Conservation (phyloP, 2,888 invertebrate genomes). For the Chironomus riparius region DNA sequence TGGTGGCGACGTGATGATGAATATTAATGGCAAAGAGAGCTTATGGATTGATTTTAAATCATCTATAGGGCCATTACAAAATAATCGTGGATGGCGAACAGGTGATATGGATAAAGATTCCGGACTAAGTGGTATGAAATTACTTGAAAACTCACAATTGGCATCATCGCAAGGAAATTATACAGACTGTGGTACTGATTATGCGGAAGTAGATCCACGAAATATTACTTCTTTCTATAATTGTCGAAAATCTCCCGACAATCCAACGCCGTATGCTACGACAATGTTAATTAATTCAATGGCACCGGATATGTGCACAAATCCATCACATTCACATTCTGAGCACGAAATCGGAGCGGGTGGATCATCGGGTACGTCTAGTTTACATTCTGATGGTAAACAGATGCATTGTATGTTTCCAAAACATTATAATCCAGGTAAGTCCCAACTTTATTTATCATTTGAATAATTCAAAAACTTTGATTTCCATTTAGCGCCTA, state of each 20-base stretch:
- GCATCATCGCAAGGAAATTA: constrained; percentile 38
- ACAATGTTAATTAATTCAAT: constrained; percentile 54
- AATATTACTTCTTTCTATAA: constrained; percentile 64
- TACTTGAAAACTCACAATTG: constrained; percentile 46
- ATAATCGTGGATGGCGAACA: constrained; percentile 52
- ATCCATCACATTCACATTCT: constrained; percentile 36
- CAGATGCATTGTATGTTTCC: constrained; percentile 31
- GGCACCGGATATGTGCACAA: constrained; percentile 41
- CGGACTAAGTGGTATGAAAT: constrained; percentile 47
- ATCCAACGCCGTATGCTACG: constrained; percentile 65
- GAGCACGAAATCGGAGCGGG: constrained; percentile 37
- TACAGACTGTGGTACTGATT: constrained; percentile 49
- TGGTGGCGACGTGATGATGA: constrained; percentile 43
- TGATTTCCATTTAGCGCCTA: constrained; percentile 35
- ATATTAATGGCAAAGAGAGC: constrained; percentile 51
- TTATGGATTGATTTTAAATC: constrained; percentile 52
- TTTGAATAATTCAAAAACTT: background rate
- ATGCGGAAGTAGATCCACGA: constrained; percentile 57
- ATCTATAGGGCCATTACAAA: background rate
- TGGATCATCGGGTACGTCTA: constrained; percentile 43
- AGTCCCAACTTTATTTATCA: background rate
- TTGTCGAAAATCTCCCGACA: constrained; percentile 54
- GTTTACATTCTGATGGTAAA: constrained; percentile 40
- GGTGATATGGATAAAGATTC: constrained; percentile 56
- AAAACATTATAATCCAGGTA: constrained; percentile 28